phyloP scores from a whole-genome alignment of 2,888 invertebrate species.

The Calliscelio sp. region DNA sequence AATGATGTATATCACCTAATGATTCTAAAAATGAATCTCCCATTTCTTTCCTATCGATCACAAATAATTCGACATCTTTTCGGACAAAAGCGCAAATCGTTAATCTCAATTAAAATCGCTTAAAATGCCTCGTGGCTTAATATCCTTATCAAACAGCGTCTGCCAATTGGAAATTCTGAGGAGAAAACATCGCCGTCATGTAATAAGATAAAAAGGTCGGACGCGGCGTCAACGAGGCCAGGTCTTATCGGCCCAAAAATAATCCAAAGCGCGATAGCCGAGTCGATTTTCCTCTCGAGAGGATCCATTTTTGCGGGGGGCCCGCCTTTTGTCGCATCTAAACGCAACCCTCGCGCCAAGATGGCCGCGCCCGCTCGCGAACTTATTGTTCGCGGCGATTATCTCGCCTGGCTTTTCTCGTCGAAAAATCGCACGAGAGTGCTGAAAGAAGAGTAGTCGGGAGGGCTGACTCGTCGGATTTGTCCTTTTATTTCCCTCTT shows the following conservation, averaged over 20 bases:
- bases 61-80: not conserved
- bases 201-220: conserved; percentile 54
- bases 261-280: conserved; percentile 62
- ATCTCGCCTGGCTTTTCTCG: conserved; percentile 75
- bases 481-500: conserved; percentile 44
- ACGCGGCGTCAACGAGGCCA: conserved; percentile 50
- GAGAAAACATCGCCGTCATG: conserved; percentile 30
- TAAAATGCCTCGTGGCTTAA: conserved; percentile 7
- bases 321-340: conserved; percentile 61
- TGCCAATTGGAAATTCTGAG: conserved; percentile 26
- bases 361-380: conserved; percentile 68
- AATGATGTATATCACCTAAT: conserved; percentile 66
- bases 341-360: conserved; percentile 56
- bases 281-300: conserved; percentile 78
- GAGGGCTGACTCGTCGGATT: conserved; percentile 65
- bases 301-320: conserved; percentile 72
- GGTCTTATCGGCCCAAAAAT: conserved; percentile 57
- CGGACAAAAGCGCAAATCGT: not conserved
- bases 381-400: conserved; percentile 80
- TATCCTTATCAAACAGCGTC: conserved; percentile 38
- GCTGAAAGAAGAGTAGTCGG: conserved; percentile 57
- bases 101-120: conserved; percentile 32
- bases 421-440: conserved; percentile 67
- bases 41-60: not conserved
- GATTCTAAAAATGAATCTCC: too few relatives aligned